Conservation (phyloP, 2,113 vertebrate genomes). For the Ciconia maguari region DNA sequence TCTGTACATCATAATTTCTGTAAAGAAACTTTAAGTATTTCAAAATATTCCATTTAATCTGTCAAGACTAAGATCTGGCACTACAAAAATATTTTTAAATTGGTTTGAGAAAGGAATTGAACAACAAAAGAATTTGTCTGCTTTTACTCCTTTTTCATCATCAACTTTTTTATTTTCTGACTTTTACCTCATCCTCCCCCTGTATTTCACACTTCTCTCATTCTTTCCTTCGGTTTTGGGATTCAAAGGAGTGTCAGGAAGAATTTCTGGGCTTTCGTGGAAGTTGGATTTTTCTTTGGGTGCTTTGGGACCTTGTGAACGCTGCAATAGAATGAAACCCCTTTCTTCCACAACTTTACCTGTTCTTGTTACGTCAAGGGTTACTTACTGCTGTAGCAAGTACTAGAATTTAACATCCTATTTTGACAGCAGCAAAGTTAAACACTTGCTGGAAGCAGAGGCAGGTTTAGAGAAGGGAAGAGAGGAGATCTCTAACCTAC, state of each 20-base stretch:
- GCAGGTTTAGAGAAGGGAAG: not conserved
- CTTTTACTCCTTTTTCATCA: not conserved
- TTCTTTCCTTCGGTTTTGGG: not conserved
- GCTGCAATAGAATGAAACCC: not conserved
- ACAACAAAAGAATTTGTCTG: not conserved
- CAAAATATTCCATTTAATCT: not conserved
- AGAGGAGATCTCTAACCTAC: not conserved
- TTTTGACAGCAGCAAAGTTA: not conserved
- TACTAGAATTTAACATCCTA: not conserved
- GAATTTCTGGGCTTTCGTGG: not conserved
- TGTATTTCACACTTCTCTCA: not conserved
- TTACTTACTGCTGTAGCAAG: not conserved
- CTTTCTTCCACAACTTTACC: not conserved
- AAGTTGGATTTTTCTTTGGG: not conserved
- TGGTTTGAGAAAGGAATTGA: not conserved
- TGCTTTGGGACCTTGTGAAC: not conserved
- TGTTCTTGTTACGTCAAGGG: not conserved
- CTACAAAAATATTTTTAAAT: not conserved
- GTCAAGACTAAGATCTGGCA: not conserved
- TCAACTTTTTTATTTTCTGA: not conserved
- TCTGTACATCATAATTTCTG: not conserved
- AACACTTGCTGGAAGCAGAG: not conserved
- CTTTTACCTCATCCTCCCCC: not conserved
- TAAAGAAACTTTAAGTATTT: not conserved
- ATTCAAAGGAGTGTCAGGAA: not conserved